These are phyloP conservation scores for Axis porcinus DNA, from an alignment of 2,113 vertebrate species.

Conservation along the genomic window DNA sequence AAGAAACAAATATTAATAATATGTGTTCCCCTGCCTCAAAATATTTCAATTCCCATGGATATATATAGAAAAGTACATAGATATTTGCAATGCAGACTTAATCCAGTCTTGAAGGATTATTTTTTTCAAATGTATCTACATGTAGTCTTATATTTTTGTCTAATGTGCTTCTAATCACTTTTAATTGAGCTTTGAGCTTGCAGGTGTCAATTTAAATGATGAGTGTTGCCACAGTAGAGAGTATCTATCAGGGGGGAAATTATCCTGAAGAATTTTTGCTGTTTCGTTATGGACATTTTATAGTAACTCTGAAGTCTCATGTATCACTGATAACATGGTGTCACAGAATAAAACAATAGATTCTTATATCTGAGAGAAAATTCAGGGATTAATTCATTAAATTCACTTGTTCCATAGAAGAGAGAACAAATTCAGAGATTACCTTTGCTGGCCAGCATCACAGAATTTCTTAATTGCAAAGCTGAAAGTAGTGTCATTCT, in stretches of 20 bases:
- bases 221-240: background rate
- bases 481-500: background rate
- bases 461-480: background rate
- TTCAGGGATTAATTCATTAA: background rate
- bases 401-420: background rate
- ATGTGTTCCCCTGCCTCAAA: background rate
- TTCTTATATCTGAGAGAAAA: background rate
- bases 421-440: background rate
- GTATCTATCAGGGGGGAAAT: background rate
- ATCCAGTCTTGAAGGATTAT: background rate
- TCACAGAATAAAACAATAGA: background rate
- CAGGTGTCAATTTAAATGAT: slow-evolving; percentile 40
- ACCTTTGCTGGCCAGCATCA: background rate
- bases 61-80: background rate
- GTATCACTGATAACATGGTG: background rate
- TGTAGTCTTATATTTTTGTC: slow-evolving; percentile 29
- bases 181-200: slow-evolving; percentile 38
- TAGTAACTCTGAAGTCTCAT: background rate
- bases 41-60: slow-evolving; percentile 14
- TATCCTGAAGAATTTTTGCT: background rate
- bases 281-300: background rate
- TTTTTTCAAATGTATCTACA: slow-evolving; percentile 36
- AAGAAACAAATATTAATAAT: slow-evolving; percentile 16
- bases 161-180: slow-evolving; percentile 46
- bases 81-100: slow-evolving; percentile 20